Percentiles rank a stretch among this genome's conserved stretches.
These are phyloP conservation scores for Epirrita christyi DNA, from an alignment of 2,888 invertebrate genomes.

Conservation along the genomic window DNA sequence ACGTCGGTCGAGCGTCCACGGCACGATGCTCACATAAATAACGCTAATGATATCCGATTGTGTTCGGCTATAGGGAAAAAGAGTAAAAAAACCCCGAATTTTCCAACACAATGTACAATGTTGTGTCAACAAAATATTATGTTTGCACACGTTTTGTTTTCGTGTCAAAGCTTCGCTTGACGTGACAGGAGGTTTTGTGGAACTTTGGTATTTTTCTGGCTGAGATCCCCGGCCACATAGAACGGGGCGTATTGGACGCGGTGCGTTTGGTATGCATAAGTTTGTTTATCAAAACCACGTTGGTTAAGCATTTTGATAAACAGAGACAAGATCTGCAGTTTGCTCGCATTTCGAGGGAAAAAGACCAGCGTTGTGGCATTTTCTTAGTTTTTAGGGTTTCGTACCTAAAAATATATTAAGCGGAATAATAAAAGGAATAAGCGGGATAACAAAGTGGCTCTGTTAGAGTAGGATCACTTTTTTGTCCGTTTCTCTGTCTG, in stretches of 20 bases:
- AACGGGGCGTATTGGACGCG: not conserved
- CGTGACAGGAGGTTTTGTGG: slow-evolving; percentile 27
- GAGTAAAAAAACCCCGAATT: slow-evolving; percentile 21
- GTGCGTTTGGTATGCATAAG: not conserved
- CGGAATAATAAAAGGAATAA: too few species aligned
- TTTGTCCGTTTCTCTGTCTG: too few species aligned
- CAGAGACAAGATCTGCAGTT: too few species aligned
- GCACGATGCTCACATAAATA: slow-evolving; percentile 75
- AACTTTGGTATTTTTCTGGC: slow-evolving; percentile 14
- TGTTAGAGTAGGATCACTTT: too few species aligned
- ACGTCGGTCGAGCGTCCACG: slow-evolving; percentile 62
- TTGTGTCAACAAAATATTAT: slow-evolving; percentile 41
- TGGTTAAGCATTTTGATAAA: too few species aligned
- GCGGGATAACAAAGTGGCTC: too few species aligned
- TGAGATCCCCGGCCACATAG: not conserved
- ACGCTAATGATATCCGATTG: slow-evolving; percentile 79
- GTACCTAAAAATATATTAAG: too few species aligned
- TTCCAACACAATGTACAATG: slow-evolving; percentile 31
- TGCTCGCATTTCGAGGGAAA: too few species aligned
- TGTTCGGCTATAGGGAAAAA: slow-evolving; percentile 57
- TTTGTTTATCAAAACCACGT: not conserved
- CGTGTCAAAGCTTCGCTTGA: slow-evolving; percentile 29
- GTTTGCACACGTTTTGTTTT: slow-evolving; percentile 39
- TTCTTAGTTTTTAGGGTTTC: too few species aligned
- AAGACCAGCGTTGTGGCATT: too few species aligned